These are phyloP conservation scores for Sapayoa aenigma DNA, from an alignment of 2,113 vertebrate genomes.

Conservation along the genomic window DNA sequence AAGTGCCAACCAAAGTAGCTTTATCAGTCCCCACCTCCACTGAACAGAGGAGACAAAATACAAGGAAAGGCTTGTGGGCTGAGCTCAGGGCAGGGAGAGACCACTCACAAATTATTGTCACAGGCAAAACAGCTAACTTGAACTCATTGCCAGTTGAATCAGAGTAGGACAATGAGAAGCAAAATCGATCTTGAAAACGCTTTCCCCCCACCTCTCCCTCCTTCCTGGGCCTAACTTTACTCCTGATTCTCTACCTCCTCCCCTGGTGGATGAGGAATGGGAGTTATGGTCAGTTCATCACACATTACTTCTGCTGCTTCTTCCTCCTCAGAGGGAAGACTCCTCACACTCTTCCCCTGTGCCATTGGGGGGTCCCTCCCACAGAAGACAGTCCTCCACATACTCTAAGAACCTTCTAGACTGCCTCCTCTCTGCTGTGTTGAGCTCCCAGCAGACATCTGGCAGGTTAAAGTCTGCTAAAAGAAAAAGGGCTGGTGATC, in stretches of 20 bases:
- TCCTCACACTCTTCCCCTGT: neutral
- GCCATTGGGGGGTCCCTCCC: neutral
- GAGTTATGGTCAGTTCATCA: neutral
- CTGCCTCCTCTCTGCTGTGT: too few relatives aligned
- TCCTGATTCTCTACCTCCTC: neutral
- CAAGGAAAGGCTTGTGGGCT: neutral
- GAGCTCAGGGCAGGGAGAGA: neutral
- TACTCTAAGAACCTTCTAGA: too few relatives aligned
- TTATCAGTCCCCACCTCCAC: neutral
- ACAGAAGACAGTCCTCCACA: neutral
- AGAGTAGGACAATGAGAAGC: neutral
- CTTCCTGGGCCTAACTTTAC: neutral
- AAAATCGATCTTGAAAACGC: neutral
- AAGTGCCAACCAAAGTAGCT: neutral
- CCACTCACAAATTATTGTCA: neutral
- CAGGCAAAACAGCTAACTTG: neutral
- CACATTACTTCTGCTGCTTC: neutral
- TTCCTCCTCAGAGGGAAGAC: neutral
- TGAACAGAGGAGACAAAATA: neutral
- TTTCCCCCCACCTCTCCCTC: neutral
- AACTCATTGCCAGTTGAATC: neutral
- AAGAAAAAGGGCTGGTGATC: too few relatives aligned
- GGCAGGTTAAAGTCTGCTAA: too few relatives aligned
- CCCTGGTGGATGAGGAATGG: neutral
- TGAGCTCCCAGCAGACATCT: too few relatives aligned